phyloP scores from a whole-genome alignment of 2,113 vertebrate species.

The Indicator indicator region DNA sequence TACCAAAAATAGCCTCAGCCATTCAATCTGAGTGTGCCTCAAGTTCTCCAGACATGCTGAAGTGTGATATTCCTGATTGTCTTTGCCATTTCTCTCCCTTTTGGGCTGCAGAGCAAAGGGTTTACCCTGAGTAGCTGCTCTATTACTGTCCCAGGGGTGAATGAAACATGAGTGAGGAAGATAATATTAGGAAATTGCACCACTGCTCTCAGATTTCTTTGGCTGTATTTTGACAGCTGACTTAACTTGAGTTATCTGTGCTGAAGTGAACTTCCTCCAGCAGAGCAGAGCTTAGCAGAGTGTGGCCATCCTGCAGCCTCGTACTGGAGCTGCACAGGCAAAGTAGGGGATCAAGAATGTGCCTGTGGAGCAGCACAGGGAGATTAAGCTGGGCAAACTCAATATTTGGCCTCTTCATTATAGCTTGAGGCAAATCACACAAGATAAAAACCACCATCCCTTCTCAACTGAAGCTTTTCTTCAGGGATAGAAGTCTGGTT shows the following conservation, averaged over 20 bases:
- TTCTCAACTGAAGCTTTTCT: background rate
- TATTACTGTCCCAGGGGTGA: background rate
- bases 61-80: background rate
- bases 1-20: background rate
- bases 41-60: background rate
- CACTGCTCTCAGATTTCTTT: conserved; percentile 29
- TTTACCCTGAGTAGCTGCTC: background rate
- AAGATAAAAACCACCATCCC: background rate
- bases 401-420: background rate
- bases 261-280: conserved; percentile 1
- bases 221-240: conserved; percentile 68
- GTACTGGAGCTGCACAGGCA: background rate
- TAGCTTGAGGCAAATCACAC: background rate
- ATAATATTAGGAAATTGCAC: conserved; percentile 54
- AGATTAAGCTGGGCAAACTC: background rate
- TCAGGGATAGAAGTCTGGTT: background rate
- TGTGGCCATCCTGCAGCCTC: background rate
- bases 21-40: background rate
- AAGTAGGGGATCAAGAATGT: background rate
- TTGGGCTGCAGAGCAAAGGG: background rate
- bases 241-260: conserved; percentile 45
- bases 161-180: conserved; percentile 44
- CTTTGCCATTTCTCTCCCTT: background rate
- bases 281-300: background rate
- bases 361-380: background rate